Evolutionary conservation across 2,888 invertebrate species (phyloP).

Genomic region (Netelia inedita): DNA sequence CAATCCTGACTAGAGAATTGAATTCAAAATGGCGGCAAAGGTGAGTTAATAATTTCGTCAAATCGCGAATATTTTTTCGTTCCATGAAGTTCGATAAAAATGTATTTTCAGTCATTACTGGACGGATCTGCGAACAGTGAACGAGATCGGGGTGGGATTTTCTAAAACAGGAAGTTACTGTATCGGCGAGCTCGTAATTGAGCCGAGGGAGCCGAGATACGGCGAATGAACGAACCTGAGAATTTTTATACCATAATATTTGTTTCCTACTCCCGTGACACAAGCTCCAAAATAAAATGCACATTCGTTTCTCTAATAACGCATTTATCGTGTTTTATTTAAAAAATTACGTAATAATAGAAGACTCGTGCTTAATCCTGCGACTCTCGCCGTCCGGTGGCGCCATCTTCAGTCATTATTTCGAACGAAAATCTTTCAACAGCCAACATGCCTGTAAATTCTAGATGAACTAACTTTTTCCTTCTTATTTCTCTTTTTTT

Average conservation of each 20-base stretch:
- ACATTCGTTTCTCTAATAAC: constrained; percentile 23
- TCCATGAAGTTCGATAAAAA: background rate
- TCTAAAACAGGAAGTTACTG: constrained; percentile 74
- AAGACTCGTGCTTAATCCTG: background rate
- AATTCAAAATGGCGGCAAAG: constrained; percentile 79
- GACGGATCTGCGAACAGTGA: constrained; percentile 78
- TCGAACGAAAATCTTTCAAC: background rate
- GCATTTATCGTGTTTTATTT: background rate
- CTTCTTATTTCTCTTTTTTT: background rate
- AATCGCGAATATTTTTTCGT: background rate
- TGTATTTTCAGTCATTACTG: constrained; percentile 74
- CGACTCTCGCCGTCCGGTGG: too few species aligned
- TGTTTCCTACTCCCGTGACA: background rate
- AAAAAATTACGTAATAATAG: background rate
- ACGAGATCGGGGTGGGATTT: constrained; percentile 81
- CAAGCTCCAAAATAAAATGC: background rate
- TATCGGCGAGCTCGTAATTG: constrained; percentile 80
- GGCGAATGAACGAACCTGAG: constrained; percentile 37
- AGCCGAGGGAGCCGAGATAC: constrained; percentile 69
- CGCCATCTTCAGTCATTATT: background rate
- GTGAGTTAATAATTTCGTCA: constrained; percentile 69
- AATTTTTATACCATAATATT: background rate
- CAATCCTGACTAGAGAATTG: constrained; percentile 73
- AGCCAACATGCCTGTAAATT: too few species aligned
- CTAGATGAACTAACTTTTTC: too few species aligned